Percentiles rank a stretch among this genome's conserved stretches.
Conservation (phyloP, 2,797 vertebrate species). For the Mus spretus region DNA sequence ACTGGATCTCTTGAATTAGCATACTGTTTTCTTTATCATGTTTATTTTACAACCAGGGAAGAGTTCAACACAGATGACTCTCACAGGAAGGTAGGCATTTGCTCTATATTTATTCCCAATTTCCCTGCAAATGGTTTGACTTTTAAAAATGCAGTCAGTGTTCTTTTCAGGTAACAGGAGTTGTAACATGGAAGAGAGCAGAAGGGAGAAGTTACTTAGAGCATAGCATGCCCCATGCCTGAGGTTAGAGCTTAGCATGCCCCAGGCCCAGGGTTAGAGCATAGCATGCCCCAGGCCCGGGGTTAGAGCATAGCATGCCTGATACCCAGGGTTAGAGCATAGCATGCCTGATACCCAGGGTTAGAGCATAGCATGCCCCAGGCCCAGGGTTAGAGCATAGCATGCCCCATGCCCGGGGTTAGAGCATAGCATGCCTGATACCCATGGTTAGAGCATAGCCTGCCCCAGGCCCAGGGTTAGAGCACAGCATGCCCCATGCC, state of each 20-base stretch:
- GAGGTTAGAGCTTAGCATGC: background rate
- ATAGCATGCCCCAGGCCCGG: too few species aligned
- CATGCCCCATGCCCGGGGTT: background rate
- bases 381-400: background rate
- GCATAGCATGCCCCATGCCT: too few species aligned
- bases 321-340: background rate
- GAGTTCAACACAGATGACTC: background rate
- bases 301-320: background rate
- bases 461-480: too few species aligned
- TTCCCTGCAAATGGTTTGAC: slow-evolving; percentile 60
- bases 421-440: background rate
- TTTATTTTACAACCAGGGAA: slow-evolving; percentile 7
- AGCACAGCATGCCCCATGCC: background rate
- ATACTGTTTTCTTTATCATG: slow-evolving; percentile 26
- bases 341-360: background rate
- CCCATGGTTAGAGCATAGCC: background rate
- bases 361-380: background rate
- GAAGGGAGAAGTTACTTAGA: background rate
- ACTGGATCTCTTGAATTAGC: slow-evolving; percentile 12
- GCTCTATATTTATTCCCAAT: slow-evolving; percentile 43
- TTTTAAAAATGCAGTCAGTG: slow-evolving; percentile 16
- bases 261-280: background rate
- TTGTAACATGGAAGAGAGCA: slow-evolving; percentile 29
- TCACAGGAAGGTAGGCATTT: slow-evolving; percentile 12
- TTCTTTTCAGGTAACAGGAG: slow-evolving; percentile 49